Evolutionary conservation across 2,888 invertebrate genomes (phyloP), one percentile per base, ranked within the genome.

Genomic region (Amphipoea oculea): DNA sequence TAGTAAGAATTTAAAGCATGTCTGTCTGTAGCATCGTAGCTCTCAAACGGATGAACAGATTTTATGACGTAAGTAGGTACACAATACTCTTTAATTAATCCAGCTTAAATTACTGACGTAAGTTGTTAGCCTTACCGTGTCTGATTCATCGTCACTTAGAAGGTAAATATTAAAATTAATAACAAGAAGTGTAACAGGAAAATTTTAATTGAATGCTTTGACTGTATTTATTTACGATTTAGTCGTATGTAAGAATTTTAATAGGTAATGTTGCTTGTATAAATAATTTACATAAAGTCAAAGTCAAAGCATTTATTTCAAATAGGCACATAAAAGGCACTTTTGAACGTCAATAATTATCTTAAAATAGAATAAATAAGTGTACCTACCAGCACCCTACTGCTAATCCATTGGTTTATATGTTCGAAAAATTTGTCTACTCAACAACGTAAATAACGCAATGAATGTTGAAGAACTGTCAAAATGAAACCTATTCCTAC

Each of bases 101-200:
- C 7, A 29, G 29, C 65, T 80, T 9, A 23, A 20, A 54, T 14
- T 2, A 54, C n/a, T 57, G 68, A 65, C 57, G 40, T 69, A 69
- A 63, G 23, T 57, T 45, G 67, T 5, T 42, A 14, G 51, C 71
- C 62, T 72, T 20, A 70, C 60, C 12, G 45, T 4, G 17, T 11
- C n/a, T 84, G 62, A 79, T 3, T 84, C 73, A 70, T 36, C 9
- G 45, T 6, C 17, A 42, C 0, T 51, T 69, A 60, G 9, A 29
- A 23, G 42, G 20, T 63, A 73, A 65, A 40, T 79, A 69, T 40
- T n/a, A 5, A 36, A 84, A 72, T 73, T 29, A 29, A 29, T 17
- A 63, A 36, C 66, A 40, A 20, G 48, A 79, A 66, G 42, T 70
- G 48, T 84, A 71, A 80, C 48, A 73, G 45, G 65, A 48, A 57